These are phyloP conservation scores for Atrina japonica DNA, from an alignment of 2,888 invertebrate species.

Conservation along the genomic window DNA sequence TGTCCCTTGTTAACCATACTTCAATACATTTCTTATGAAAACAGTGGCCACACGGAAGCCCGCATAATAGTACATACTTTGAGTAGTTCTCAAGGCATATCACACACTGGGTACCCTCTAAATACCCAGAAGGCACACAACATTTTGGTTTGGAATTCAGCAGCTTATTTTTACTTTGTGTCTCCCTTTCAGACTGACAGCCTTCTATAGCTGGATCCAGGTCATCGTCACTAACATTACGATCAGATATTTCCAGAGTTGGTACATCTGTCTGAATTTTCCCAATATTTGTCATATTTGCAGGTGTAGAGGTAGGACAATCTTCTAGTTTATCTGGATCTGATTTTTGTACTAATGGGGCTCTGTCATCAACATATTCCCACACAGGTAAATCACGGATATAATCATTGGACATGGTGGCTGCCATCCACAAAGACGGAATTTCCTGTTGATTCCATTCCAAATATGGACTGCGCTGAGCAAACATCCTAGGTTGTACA, in stretches of 20 bases:
- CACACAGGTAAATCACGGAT: conserved; percentile 82
- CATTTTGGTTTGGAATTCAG: no score
- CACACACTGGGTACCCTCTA: conserved; percentile 81
- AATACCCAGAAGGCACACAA: conserved; percentile 66
- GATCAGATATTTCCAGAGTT: no score
- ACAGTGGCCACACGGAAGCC: conserved; percentile 83
- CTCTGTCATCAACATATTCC: conserved; percentile 65
- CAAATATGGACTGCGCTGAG: conserved; percentile 13
- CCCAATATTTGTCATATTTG: no score
- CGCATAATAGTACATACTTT: conserved; percentile 80
- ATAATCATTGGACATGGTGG: conserved; percentile 81
- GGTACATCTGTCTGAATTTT: no score
- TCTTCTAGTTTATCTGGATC: no score
- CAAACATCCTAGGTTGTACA: conserved; percentile 35
- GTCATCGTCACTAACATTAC: background rate
- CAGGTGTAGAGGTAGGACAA: no score
- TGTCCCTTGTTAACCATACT: conserved; percentile 82
- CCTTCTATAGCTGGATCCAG: background rate
- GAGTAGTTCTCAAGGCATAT: conserved; percentile 82
- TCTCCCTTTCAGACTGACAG: no score
- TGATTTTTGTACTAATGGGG: no score
- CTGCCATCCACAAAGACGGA: conserved; percentile 56
- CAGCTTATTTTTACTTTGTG: no score
- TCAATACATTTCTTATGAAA: conserved; percentile 83
- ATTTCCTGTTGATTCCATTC: conserved; percentile 40